phyloP scores from a whole-genome alignment of 2,797 vertebrate genomes.

The Potorous gilbertii region DNA sequence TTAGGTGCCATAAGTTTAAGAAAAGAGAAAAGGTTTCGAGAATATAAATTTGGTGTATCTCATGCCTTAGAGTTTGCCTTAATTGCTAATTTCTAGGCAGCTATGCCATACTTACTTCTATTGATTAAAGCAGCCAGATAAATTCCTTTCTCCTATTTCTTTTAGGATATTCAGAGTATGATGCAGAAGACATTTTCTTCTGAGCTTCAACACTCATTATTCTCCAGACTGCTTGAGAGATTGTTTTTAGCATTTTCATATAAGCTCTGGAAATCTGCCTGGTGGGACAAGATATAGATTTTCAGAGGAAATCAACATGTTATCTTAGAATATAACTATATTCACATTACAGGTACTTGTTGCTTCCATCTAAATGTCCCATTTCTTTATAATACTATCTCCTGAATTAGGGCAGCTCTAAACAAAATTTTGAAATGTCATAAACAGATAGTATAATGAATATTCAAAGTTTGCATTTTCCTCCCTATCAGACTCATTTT shows the following conservation, averaged over 20 bases:
- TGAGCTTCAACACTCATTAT: conserved; percentile 28
- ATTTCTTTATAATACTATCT: background rate
- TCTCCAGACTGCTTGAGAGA: background rate
- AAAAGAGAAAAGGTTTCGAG: background rate
- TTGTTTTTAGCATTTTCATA: conserved; percentile 7
- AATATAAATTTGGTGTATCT: background rate
- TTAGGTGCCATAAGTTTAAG: conserved; percentile 21
- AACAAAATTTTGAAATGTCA: background rate
- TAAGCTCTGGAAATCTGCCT: background rate
- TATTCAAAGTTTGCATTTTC: background rate
- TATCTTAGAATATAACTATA: background rate
- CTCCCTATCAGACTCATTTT: background rate
- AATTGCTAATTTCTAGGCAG: conserved; percentile 22
- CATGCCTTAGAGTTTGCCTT: conserved; percentile 1
- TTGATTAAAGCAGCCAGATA: conserved; percentile 11
- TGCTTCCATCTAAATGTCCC: background rate
- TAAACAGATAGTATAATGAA: background rate
- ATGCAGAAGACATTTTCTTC: conserved; percentile 8
- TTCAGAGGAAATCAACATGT: background rate
- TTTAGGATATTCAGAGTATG: conserved; percentile 25
- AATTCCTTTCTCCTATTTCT: background rate
- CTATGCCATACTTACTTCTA: conserved; percentile 9
- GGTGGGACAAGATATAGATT: background rate
- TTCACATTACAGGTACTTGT: background rate
- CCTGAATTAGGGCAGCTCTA: background rate